Base-by-base conservation (phyloP, 2,888 invertebrate species). In the Agrotis ipsilon region DNA sequence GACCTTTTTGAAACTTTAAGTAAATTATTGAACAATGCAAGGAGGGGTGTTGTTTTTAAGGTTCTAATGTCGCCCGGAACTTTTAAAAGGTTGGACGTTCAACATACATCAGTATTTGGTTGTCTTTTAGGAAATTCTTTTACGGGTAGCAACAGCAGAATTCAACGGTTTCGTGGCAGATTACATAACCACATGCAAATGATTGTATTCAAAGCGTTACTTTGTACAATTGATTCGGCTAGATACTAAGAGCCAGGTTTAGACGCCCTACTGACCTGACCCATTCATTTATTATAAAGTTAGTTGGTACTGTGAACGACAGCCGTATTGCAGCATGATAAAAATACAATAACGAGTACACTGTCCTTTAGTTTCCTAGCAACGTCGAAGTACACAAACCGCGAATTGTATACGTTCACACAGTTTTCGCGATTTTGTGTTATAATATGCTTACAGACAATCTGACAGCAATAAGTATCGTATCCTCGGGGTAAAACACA, bases 361-460 rank as follows among this genome's bases (percentile, higher is more conserved):
- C 59, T 79, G 80, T 84, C 82, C 72, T 78, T 71, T 77, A 45
- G 85, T 85, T 80, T 57, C 85, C 78, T 83, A 86, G 85, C 84
- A 83, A 85, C 85, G 74, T 19, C 54, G 46, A 64, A 60, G 78
- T 77, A 85, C 76, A 85, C 86, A 86, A 77, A 84, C 84, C 68
- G 63, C 67, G 54, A 67, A n/a, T 52, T 68, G 45, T 57, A 52
- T 72, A 70, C 27, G 39, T 54, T 46, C 46, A 57, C 63, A 75
- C 13, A 24, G 16, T 62, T 59, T 57, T 60, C 46, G 69, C 51
- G 57, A 63, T 64, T 65, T 72, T 72, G 59, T 54, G 45, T 43
- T 27, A 67, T 9, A 70, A 19, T 32, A 19, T 57, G 32, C 16
- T 27, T 57, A 57, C 4, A 27, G 13, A 45, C 19, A 65, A 21